A percentile compares a stretch with the other conserved stretches of the same genome.
Evolutionary conservation across 2,797 vertebrate genomes (phyloP).

Genomic region (Gymnothorax reevesii): DNA sequence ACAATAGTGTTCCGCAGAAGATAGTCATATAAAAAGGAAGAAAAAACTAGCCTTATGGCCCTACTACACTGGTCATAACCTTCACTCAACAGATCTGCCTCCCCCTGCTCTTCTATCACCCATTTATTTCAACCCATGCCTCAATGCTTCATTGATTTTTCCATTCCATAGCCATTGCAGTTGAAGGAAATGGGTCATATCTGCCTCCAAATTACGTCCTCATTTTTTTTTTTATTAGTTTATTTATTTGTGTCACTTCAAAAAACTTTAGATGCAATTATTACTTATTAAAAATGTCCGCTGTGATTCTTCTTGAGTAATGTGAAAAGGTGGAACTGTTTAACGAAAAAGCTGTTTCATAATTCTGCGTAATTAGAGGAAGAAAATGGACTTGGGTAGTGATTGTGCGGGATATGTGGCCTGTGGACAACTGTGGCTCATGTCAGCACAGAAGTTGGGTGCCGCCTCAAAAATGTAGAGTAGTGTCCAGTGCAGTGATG

Average conservation of each 20-base stretch:
- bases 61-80: background rate
- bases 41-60: background rate
- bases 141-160: slow-evolving; percentile 42
- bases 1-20: background rate
- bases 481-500: no score
- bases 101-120: slow-evolving; percentile 10
- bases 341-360: background rate
- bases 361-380: no score
- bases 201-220: slow-evolving; percentile 17
- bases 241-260: slow-evolving; percentile 12
- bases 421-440: no score
- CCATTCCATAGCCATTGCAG: slow-evolving; percentile 16
- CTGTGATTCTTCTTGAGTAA: slow-evolving; percentile 41
- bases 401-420: no score
- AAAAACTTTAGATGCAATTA: background rate
- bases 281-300: slow-evolving; percentile 33
- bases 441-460: no score
- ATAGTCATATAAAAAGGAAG: background rate
- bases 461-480: no score
- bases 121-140: slow-evolving; percentile 44
- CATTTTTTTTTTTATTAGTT: background rate
- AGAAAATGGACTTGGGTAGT: no score
- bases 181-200: slow-evolving; percentile 29
- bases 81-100: background rate
- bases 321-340: slow-evolving; percentile 43